Evolutionary conservation across 2,888 invertebrate species (phyloP), one percentile per base, ranked within the genome.

Genomic region (Shargacucullia verbasci): DNA sequence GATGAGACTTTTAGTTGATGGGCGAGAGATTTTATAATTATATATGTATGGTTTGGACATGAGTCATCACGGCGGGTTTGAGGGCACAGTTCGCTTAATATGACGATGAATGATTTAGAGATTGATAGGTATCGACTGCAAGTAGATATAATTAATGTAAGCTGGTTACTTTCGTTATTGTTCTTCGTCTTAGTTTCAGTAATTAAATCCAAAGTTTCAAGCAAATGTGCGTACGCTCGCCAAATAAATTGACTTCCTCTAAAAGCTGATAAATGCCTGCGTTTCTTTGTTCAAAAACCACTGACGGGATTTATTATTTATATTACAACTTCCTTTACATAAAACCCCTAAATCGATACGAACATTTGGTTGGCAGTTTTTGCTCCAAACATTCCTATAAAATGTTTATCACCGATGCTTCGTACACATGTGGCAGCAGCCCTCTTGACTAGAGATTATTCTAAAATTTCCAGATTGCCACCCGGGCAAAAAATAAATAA

Each of bases 401-500:
- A 94, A 93, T 94, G 92, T 94, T 94, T 93, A 94, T 94, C 93
- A 83, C 89, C 88, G 84, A 77, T 76, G 70, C 82, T 76, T 50
- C 81, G 81, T 61, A 82, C 92, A 92, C 93, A 93, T 93, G 93
- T 93, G 92, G 82, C 77, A 50, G 77, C 87, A 83, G 82, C 84
- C 88, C 90, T 88, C 91, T 89, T 86, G 86, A 87, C 79, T 80
- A 79, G 82, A 90, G 92, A 92, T 93, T 90, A 91, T 91, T 90
- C 90, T 85, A 88, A 92, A 92, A 91, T 90, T 85, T 90, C 92
- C 94, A 94, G 92, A 93, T 93, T 94, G 94, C 94, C 92, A 90
- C 90, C 90, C 88, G 84, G 80, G 89, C 90, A 92, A 93, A 93
- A 94, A 93, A 91, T 88, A 92, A 92, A 94, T 93, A 92, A 92